Conservation (phyloP, 2,113 vertebrate species). For the Ariopsis seemanni region DNA sequence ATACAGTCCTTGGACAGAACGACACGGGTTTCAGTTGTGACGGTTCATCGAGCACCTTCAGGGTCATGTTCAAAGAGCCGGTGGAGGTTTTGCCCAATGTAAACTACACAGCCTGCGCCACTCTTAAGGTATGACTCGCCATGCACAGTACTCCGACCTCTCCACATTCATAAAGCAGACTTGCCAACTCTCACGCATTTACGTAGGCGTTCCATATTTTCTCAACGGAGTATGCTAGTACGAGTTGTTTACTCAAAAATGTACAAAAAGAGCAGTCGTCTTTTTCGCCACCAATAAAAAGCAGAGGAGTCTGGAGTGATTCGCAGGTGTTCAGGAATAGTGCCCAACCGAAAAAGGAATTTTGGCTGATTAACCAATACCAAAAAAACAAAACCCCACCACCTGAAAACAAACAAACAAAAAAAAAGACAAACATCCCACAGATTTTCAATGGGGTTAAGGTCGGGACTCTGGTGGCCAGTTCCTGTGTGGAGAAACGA, state of each 20-base stretch:
- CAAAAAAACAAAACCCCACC: too few relatives aligned
- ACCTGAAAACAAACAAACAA: too few relatives aligned
- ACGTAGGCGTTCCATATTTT: not conserved
- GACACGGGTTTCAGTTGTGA: conserved; percentile 98
- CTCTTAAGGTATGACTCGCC: conserved; percentile 81
- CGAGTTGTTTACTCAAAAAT: not conserved
- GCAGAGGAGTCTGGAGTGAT: not conserved
- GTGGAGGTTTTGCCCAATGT: conserved; percentile 94
- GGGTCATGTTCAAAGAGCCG: conserved; percentile 98
- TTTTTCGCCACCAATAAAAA: not conserved
- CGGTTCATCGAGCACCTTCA: conserved; percentile 91
- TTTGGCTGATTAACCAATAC: too few relatives aligned
- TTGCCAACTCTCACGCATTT: not conserved
- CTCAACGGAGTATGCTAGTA: not conserved
- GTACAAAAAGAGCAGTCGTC: not conserved
- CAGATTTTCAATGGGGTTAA: too few relatives aligned
- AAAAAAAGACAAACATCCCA: too few relatives aligned
- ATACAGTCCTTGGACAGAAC: conserved; percentile 93
- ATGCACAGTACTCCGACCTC: too few relatives aligned
- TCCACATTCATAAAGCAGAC: not conserved
- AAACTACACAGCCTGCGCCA: conserved; percentile 95
- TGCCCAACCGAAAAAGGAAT: too few relatives aligned
- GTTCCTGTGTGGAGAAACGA: too few relatives aligned
- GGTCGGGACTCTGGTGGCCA: too few relatives aligned
- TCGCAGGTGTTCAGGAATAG: not conserved